A percentile compares a stretch with the other conserved stretches of the same genome.
These are phyloP conservation scores for Cephus pulcher DNA, from an alignment of 2,888 invertebrate species.

Conservation along the genomic window DNA sequence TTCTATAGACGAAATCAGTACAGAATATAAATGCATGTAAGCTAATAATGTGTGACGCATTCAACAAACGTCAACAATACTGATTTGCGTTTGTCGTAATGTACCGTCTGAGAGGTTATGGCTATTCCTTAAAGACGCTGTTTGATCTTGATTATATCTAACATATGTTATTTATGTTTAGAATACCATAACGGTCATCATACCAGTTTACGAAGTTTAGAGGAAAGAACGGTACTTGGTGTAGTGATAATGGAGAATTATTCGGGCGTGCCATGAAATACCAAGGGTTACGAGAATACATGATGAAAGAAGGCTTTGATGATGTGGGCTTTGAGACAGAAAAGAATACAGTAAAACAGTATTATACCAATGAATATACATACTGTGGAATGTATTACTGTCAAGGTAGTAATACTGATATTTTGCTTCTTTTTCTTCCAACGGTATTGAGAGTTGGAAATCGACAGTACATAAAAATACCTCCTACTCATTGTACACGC, in stretches of 20 bases:
- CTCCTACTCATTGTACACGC: background rate
- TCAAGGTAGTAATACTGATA: background rate
- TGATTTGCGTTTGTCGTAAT: background rate
- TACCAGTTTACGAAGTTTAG: background rate
- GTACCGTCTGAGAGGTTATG: background rate
- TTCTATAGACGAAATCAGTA: background rate
- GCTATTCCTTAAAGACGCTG: too few species aligned
- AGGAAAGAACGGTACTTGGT: background rate
- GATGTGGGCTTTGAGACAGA: background rate
- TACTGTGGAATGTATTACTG: background rate
- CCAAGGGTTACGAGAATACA: background rate
- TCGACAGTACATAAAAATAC: background rate
- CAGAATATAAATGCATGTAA: background rate
- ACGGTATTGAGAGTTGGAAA: background rate
- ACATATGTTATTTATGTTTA: background rate
- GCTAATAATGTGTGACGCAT: background rate
- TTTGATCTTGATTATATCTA: too few species aligned
- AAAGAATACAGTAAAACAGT: background rate
- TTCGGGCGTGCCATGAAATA: background rate
- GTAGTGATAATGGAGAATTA: background rate
- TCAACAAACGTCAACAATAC: background rate
- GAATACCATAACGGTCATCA: background rate
- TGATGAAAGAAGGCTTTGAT: background rate
- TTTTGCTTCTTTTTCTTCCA: background rate
- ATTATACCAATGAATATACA: background rate